Evolutionary conservation across 2,888 invertebrate genomes (phyloP), one percentile per base, ranked within the genome.

Genomic region (Rhopalosiphum nymphaeae): DNA sequence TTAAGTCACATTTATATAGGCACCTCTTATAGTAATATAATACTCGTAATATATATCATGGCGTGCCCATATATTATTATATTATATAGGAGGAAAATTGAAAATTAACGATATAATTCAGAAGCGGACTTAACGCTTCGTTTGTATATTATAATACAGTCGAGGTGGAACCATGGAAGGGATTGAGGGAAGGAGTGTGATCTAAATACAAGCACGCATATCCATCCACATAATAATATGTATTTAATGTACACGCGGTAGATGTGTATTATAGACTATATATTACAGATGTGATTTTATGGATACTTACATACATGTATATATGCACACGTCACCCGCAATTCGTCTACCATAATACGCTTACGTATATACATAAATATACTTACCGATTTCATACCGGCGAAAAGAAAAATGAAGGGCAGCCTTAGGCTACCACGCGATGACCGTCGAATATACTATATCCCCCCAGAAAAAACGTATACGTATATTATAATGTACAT

Each of bases 341-440:
- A 36, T 78, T 78, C 78, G 21, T 78, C 78, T 36, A 36, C 78
- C 78, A 78, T 36, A 78, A 78, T 78, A 78, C 78, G 36, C 78
- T 78, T 78, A 78, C 36, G 78, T 36, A 44, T 16, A 25, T 25
- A 10, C 13, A 85, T 44, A 44, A 26, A 44, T 44, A n/a, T 86
- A 86, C 29, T 44, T 85, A 78, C 36, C 78, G 36, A 78, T 21
- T 36, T 36, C 36, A 36, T 78, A 36, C 7, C 3, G 36, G 36
- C 16, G 44, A 91, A 91, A 91, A 91, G 44, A 84, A 85, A 91
- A 85, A 91, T 91, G 84, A 91, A 91, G 91, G 91, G 56, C 85
- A 85, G 85, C 85, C 91, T 85, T 21, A 36, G 91, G 91, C 78
- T 61, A 91, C 67, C 90, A 89, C 67, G 67, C 49, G 46, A 49